A percentile compares a stretch with the other conserved stretches of the same genome.
Evolutionary conservation across 1,140 invertebrate species (phyloP).

Genomic region (Schlechtendalia chinensis): DNA sequence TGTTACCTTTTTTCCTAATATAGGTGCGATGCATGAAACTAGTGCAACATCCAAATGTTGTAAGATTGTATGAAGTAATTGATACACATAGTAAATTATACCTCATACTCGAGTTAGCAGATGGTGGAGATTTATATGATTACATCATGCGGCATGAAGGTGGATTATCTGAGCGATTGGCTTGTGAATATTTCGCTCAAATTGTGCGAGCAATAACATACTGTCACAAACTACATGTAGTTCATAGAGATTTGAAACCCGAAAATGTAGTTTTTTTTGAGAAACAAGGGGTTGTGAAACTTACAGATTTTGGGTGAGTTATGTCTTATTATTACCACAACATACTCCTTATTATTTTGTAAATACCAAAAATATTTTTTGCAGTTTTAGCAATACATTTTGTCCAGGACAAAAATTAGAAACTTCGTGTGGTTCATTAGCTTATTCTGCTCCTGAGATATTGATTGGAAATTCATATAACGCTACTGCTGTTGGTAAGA

Average conservation of each 20-base stretch:
- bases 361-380: conserved; percentile 20
- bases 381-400: conserved; percentile 89
- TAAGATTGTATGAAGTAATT: conserved; percentile 97
- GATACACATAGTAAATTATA: conserved; percentile 96
- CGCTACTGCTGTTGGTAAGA: conserved; percentile 86
- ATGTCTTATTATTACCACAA: neutral
- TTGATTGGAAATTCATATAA: conserved; percentile 92
- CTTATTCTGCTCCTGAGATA: conserved; percentile 99
- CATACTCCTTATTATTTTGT: neutral
- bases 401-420: conserved; percentile 95
- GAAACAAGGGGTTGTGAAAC: conserved; percentile 93
- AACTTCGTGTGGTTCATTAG: conserved; percentile 98
- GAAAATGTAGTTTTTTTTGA: conserved; percentile 99
- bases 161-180: conserved; percentile 64
- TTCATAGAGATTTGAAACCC: conserved; percentile 94
- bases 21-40: conserved; percentile 97
- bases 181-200: conserved; percentile 91
- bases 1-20: neutral
- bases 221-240: conserved; percentile 92
- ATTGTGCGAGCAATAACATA: conserved; percentile 97
- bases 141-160: conserved; percentile 96
- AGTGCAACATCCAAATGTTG: conserved; percentile 98
- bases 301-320: conserved; percentile 92
- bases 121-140: conserved; percentile 98
- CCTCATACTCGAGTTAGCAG: conserved; percentile 95